Evolutionary conservation across 2,113 vertebrate genomes (phyloP).

Genomic region (Gallinago paraguaiae): DNA sequence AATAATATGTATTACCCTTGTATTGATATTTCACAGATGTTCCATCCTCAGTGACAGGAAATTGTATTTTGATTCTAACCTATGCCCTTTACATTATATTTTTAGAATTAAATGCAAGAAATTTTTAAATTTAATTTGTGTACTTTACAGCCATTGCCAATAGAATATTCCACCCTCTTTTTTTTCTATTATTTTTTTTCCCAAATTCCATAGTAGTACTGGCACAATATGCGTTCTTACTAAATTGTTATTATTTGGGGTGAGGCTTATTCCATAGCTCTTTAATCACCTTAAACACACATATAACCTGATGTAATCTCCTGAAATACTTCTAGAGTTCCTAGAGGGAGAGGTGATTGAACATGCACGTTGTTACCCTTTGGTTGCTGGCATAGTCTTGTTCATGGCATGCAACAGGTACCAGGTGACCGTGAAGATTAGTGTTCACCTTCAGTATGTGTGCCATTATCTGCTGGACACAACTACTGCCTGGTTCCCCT

Average conservation of each 20-base stretch:
- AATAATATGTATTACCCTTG: not conserved
- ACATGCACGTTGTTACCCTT: not conserved
- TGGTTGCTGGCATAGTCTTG: not conserved
- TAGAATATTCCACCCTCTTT: not conserved
- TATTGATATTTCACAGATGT: not conserved
- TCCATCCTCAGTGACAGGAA: not conserved
- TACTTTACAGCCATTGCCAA: not conserved
- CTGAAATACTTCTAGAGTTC: not conserved
- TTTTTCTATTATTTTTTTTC: not conserved
- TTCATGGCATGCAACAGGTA: not conserved
- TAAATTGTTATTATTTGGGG: not conserved
- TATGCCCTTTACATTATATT: not conserved
- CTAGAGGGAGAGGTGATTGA: not conserved
- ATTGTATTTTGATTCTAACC: not conserved
- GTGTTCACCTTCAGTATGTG: accelerated
- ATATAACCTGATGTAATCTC: not conserved
- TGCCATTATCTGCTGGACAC: not conserved
- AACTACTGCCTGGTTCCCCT: not conserved
- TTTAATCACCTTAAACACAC: not conserved
- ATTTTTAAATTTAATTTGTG: not conserved
- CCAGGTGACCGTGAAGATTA: accelerated
- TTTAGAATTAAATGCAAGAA: not conserved
- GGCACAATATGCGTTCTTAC: not conserved
- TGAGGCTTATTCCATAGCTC: not conserved
- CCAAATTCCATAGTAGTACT: not conserved